Evolutionary conservation across 2,797 vertebrate species (phyloP).

Genomic region (Thaleichthys pacificus): DNA sequence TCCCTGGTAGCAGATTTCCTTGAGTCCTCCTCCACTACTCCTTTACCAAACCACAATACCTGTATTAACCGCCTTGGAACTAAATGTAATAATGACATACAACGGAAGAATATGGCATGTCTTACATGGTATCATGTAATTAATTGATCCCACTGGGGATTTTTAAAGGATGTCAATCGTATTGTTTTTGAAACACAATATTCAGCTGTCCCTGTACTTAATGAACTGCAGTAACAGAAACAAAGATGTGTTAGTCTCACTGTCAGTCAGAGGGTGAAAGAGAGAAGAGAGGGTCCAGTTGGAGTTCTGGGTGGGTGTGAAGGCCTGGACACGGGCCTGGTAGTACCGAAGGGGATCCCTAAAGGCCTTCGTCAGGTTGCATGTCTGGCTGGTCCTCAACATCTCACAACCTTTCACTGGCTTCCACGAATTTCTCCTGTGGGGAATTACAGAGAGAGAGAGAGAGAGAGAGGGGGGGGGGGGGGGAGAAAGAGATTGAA

Average conservation of each 20-base stretch:
- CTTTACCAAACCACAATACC: too few species aligned
- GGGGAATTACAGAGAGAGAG: neutral
- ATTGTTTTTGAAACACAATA: too few species aligned
- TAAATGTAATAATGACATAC: too few species aligned
- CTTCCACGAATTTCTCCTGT: constrained; percentile 51
- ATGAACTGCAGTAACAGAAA: neutral
- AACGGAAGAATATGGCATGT: too few species aligned
- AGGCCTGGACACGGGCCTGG: constrained; percentile 51
- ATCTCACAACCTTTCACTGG: constrained; percentile 38
- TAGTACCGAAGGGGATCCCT: constrained; percentile 31
- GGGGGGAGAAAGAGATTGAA: neutral
- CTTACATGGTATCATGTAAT: too few species aligned
- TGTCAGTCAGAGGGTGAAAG: constrained; percentile 63
- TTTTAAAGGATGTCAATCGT: too few species aligned
- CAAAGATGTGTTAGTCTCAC: constrained; percentile 44
- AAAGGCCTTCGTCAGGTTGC: constrained; percentile 55
- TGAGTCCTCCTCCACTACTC: too few species aligned
- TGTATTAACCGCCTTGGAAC: too few species aligned
- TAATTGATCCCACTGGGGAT: too few species aligned
- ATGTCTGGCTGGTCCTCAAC: constrained; percentile 43
- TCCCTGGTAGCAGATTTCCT: too few species aligned
- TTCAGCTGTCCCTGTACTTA: neutral
- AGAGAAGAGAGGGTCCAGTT: constrained; percentile 46
- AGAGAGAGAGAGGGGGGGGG: neutral
- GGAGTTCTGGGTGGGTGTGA: constrained; percentile 41